A percentile compares a stretch with the other conserved stretches of the same genome.
Conservation (phyloP, 2,797 vertebrate genomes). For the Caiman crocodilus region DNA sequence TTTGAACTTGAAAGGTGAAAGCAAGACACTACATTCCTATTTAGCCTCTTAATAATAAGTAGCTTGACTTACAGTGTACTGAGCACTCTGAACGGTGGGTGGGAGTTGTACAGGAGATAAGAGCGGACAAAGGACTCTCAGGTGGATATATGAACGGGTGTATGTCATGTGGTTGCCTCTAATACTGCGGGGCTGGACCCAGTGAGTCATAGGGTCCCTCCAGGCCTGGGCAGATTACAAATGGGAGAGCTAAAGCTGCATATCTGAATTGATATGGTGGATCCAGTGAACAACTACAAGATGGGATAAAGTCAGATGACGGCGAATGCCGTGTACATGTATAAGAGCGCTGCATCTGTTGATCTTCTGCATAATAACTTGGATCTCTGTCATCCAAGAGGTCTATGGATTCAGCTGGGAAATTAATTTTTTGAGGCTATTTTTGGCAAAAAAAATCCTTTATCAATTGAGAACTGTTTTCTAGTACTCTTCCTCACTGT, state of each 20-base stretch:
- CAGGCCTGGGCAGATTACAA: not conserved
- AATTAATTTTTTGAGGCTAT: conserved; percentile 1
- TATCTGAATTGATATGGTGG: not conserved
- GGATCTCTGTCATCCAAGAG: not conserved
- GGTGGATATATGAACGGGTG: no score
- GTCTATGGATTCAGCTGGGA: conserved; percentile 6
- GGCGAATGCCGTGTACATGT: no score
- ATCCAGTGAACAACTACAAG: conserved; percentile 29
- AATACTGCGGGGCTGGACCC: no score
- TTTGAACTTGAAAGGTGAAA: not conserved
- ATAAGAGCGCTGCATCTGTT: no score
- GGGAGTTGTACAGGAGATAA: not conserved
- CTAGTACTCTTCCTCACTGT: fast-evolving
- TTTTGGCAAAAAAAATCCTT: not conserved
- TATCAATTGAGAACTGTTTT: not conserved
- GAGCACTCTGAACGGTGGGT: not conserved
- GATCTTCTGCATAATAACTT: not conserved
- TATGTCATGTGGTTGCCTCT: no score
- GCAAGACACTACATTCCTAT: not conserved
- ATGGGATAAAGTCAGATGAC: no score
- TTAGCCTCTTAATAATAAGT: not conserved
- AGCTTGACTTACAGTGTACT: not conserved
- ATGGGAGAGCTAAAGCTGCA: not conserved
- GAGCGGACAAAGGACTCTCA: not conserved
- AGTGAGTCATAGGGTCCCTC: not conserved